Conservation (phyloP, 2,797 vertebrate species). For the Leucoraja ocellata region DNA sequence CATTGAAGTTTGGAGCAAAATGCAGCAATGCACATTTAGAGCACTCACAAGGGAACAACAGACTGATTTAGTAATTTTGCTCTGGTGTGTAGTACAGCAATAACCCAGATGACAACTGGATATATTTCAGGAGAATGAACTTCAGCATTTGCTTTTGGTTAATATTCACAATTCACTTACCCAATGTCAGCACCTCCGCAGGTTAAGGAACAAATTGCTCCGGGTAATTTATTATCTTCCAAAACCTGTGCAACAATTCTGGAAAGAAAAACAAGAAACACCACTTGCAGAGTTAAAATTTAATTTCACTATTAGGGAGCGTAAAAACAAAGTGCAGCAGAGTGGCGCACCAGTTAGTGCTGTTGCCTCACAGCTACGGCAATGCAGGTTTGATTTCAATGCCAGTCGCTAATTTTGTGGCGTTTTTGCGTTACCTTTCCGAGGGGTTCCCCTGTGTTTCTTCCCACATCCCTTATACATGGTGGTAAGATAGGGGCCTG, state of each 20-base stretch:
- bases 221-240: conserved; percentile 82
- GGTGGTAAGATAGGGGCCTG: no score
- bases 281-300: neutral
- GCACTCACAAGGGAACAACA: neutral
- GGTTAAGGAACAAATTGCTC: conserved; percentile 84
- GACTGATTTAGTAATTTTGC: neutral
- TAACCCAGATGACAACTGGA: neutral
- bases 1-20: no score
- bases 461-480: no score
- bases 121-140: neutral
- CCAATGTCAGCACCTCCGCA: conserved; percentile 91
- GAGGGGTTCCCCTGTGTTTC: no score
- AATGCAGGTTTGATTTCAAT: no score
- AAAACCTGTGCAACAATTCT: conserved; percentile 86
- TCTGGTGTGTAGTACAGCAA: neutral
- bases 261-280: conserved; percentile 38
- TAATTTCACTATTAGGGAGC: neutral
- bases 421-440: no score
- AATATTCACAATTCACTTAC: conserved; percentile 49
- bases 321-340: neutral
- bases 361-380: no score
- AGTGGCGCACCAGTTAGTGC: no score
- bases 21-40: no score
- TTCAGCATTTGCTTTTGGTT: neutral
- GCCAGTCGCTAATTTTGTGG: no score